Conservation (phyloP, 2,888 invertebrate species). For the Venustoraphidia nigricollis region DNA sequence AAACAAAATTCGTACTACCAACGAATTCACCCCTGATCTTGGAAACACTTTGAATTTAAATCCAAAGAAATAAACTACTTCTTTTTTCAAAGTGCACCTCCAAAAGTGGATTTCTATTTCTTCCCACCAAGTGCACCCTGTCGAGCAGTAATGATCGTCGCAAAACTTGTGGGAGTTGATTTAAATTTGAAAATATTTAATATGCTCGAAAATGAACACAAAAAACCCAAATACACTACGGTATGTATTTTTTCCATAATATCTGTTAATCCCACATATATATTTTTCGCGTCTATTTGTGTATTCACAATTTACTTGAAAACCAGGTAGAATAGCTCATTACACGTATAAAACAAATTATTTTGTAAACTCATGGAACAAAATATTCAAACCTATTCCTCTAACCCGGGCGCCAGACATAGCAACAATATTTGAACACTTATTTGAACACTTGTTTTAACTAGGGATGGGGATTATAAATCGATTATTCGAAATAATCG, state of each 20-base stretch:
- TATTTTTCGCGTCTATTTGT: no score
- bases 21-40: background rate
- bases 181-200: constrained; percentile 48
- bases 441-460: no score
- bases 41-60: constrained; percentile 5
- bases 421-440: no score
- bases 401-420: no score
- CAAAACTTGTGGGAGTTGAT: constrained; percentile 46
- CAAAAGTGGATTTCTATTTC: constrained; percentile 44
- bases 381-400: no score
- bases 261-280: no score
- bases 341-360: background rate
- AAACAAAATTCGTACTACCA: background rate
- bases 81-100: constrained; percentile 8
- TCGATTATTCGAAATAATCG: no score
- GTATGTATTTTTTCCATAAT: constrained; percentile 23
- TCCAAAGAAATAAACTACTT: background rate
- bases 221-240: constrained; percentile 50
- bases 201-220: constrained; percentile 41
- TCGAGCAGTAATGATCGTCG: constrained; percentile 44
- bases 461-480: no score
- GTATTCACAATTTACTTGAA: no score
- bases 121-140: constrained; percentile 47
- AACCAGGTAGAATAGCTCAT: background rate
- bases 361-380: constrained; percentile 2